Evolutionary conservation across 2,797 vertebrate species (phyloP), one percentile per base, ranked within the genome.

Genomic region (Peromyscus melanophrys): DNA sequence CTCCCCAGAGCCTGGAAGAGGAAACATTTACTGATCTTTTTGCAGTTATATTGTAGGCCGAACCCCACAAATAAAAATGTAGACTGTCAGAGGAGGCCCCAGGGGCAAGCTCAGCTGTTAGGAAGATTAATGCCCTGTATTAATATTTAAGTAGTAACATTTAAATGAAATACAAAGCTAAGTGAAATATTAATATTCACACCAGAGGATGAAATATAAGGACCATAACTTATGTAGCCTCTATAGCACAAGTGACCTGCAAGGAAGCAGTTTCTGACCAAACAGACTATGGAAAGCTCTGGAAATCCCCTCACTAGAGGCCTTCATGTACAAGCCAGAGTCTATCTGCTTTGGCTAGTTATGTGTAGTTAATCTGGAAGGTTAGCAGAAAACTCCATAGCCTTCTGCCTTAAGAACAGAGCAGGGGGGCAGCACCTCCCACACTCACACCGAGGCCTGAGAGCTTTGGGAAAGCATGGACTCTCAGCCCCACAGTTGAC

Each of bases 111-210:
- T 75, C 57, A 84, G 63, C 76, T 21, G 1, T 57, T 81, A 17
- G 2, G 78, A 95, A 95, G 89, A 92, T 94, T 87, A 93, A 96
- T 89, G 78, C 37, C 71, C 40, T 3, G 7, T n/a, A 81, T 96
- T 96, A 95, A 97, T 95, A 95, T 78, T 94, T 95, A 86, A 92
- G n/a, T 87, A 77, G 61, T 83, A 94, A 77, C 93, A 94, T 89
- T 96, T 96, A 96, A 94, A 76, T 87, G 85, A 91, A 97, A 96
- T 55, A 73, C 71, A 96, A 96, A 95, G 57, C 84, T 83, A 84
- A 92, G 93, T 89, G 59, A 96, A 92, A 89, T 94, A 94, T 94
- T 96, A 88, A 94, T 90, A 43, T 95, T 94, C 57, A 82, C 6
- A 86, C 82, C 34, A 67, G 67, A 87, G 31, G 37, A 59, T 55